Evolutionary conservation across 2,888 invertebrate genomes (phyloP), one percentile per base, ranked within the genome.

Genomic region (Herminia tarsipennalis): DNA sequence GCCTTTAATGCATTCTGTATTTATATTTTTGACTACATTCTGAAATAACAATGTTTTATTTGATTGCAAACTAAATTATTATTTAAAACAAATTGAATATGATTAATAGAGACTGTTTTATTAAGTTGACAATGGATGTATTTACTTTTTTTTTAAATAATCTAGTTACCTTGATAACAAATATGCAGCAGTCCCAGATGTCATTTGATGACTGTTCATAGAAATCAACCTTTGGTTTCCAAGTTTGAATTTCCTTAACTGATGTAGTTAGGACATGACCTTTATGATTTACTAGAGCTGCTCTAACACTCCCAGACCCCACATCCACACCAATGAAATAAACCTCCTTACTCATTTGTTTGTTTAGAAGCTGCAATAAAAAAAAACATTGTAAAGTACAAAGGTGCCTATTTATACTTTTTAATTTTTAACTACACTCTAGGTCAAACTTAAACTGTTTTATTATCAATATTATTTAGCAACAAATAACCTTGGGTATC

Each of bases 191-290:
- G 33, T 88, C 78, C 98, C 98, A 99, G 72, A 99, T 97, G 77
- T 98, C 93, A 45, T 95, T 93, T 0, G 97, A 96, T 2, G 98
- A 98, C 85, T 99, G 98, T 81, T 98, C 98, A 82, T 96, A 98
- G 80, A 94, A 95, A 76, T 95, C 93, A 1, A 93, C 86, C 69
- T 93, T 92, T 0, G 96, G 95, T 76, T 95, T 96, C 94, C 96
- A 97, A 8, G 95, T 96, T 77, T 93, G 86, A 16, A 97, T 95
- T 30, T 93, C 86, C 73, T 94, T 92, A 0, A 94, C 94, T 10
- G 94, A 91, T 29, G 93, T 88, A 55, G 93, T 92, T 3, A 94
- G 53, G 20, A 97, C 92, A 74, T 93, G 93, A 1, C 98, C 98
- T 39, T 88, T 80, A 3, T 92, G 83, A 39, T 93, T 87, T 2